Evolutionary conservation across 92 coral and sea anemone species (phyloP).

Genomic region (Diadumene lineata): DNA sequence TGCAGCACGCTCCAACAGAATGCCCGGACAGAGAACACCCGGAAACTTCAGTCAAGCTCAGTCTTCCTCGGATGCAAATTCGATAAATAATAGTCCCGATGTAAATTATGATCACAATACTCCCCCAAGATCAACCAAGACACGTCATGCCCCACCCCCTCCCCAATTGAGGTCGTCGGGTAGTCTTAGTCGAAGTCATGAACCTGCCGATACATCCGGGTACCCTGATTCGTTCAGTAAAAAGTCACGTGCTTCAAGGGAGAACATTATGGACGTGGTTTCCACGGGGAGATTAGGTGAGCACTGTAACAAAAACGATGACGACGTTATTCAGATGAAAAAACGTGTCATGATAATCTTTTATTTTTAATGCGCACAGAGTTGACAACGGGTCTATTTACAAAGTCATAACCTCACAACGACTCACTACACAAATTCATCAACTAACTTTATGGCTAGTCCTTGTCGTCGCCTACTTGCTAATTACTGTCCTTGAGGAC

Average conservation of each 20-base stretch:
- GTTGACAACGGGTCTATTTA: too few species aligned
- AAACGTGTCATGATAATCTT: too few species aligned
- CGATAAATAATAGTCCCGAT: not conserved
- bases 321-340: too few species aligned
- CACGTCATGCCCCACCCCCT: slow-evolving; percentile 60
- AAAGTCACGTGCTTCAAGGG: slow-evolving; percentile 66
- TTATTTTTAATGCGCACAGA: too few species aligned
- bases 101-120: not conserved
- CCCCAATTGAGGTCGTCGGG: slow-evolving; percentile 59
- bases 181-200: slow-evolving; percentile 47
- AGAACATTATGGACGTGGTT: slow-evolving; percentile 41
- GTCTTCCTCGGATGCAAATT: not conserved
- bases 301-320: not conserved
- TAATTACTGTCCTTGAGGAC: too few species aligned
- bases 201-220: slow-evolving; percentile 70
- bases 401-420: too few species aligned
- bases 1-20: not conserved
- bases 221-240: slow-evolving; percentile 77
- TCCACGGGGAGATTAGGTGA: slow-evolving; percentile 38
- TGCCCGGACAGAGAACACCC: slow-evolving; percentile 2
- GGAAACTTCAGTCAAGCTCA: not conserved
- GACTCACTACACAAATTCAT: too few species aligned
- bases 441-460: too few species aligned
- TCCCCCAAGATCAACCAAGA: slow-evolving; percentile 51
- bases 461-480: too few species aligned